phyloP scores from a whole-genome alignment of 2,797 vertebrate species.

The Rallus crepitans region DNA sequence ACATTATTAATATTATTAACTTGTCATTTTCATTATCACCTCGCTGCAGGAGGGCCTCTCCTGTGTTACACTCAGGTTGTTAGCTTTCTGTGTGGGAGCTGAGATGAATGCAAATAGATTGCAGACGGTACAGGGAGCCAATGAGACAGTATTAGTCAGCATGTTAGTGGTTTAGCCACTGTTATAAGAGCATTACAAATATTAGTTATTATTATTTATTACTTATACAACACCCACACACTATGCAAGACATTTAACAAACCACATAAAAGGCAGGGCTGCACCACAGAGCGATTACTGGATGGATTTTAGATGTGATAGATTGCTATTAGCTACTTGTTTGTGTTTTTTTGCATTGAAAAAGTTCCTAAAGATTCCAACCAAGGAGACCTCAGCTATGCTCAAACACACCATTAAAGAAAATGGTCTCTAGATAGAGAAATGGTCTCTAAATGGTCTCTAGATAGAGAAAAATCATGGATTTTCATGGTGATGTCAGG shows the following conservation, averaged over 20 bases:
- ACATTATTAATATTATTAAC: neutral
- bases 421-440: neutral
- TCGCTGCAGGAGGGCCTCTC: neutral
- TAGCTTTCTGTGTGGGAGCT: neutral
- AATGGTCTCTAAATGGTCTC: neutral
- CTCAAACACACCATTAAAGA: conserved; percentile 12
- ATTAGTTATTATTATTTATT: conserved; percentile 67
- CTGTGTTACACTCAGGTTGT: neutral
- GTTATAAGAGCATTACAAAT: conserved; percentile 46
- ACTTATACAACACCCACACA: conserved; percentile 34
- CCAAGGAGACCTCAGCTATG: neutral
- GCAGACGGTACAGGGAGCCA: conserved; percentile 10
- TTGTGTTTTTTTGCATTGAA: neutral
- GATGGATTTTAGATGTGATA: conserved; percentile 38
- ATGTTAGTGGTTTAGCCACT: conserved; percentile 8
- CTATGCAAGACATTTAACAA: conserved; percentile 43
- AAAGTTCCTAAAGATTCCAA: conserved; percentile 15
- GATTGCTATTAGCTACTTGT: conserved; percentile 37
- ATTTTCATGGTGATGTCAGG: neutral
- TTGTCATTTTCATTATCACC: neutral
- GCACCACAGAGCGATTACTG: neutral
- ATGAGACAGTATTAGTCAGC: conserved; percentile 58
- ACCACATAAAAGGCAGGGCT: conserved; percentile 57
- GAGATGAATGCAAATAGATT: neutral
- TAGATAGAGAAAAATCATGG: neutral